These are phyloP conservation scores for Todiramphus saurophagus DNA, from an alignment of 2,113 vertebrate genomes.

Conservation along the genomic window DNA sequence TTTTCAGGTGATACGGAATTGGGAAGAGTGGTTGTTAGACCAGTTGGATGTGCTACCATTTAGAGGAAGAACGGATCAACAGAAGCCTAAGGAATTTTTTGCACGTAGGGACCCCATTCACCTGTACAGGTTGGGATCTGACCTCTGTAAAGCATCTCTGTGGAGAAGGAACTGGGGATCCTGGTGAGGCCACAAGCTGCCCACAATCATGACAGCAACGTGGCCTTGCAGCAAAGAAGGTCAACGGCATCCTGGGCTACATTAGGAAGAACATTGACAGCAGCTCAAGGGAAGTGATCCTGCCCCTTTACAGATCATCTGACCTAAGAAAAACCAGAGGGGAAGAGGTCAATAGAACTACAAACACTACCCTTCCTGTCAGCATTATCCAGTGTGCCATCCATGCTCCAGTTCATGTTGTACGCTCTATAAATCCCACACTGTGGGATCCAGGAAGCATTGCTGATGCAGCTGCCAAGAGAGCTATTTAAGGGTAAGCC, in stretches of 20 bases:
- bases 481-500: neutral
- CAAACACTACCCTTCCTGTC: neutral
- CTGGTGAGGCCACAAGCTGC: neutral
- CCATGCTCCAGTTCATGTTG: neutral
- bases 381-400: neutral
- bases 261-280: neutral
- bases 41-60: neutral
- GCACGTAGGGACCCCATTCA: neutral
- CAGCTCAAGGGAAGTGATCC: neutral
- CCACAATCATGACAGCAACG: fast-evolving
- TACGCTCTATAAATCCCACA: neutral
- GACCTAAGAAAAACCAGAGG: neutral
- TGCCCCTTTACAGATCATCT: neutral
- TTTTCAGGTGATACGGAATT: neutral
- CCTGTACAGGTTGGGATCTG: neutral
- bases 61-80: neutral
- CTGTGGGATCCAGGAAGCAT: neutral
- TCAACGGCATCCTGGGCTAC: neutral
- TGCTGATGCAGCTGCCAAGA: neutral
- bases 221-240: neutral
- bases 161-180: neutral
- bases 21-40: neutral
- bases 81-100: neutral
- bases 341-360: neutral
- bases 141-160: neutral